These are phyloP conservation scores for Spicauda simplicius DNA, from an alignment of 2,888 invertebrate genomes.

Conservation along the genomic window DNA sequence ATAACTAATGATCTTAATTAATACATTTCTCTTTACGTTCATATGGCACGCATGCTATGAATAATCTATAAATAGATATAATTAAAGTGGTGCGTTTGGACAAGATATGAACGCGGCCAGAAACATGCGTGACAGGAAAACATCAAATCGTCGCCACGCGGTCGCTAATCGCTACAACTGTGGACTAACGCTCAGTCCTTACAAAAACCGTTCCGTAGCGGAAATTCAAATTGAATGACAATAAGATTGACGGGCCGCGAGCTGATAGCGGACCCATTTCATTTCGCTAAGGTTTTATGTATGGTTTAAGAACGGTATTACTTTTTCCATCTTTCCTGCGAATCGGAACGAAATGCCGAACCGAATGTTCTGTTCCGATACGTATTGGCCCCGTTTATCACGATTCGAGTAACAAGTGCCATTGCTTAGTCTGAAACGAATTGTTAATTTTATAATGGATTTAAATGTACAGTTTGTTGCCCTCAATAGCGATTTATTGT, in stretches of 20 bases:
- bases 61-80: too few relatives aligned
- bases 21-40: too few relatives aligned
- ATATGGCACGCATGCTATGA: too few relatives aligned
- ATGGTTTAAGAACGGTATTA: constrained; percentile 64
- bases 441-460: neutral
- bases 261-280: constrained; percentile 73
- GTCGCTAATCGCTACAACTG: constrained; percentile 15
- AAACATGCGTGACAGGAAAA: too few relatives aligned
- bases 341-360: constrained; percentile 30
- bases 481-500: too few relatives aligned
- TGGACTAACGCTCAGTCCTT: constrained; percentile 41
- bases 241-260: constrained; percentile 79
- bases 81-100: too few relatives aligned
- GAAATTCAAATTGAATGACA: constrained; percentile 83
- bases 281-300: constrained; percentile 65
- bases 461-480: neutral
- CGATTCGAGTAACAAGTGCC: constrained; percentile 7
- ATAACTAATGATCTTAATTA: too few relatives aligned
- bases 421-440: neutral
- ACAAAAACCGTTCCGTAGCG: constrained; percentile 69
- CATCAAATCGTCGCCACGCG: too few relatives aligned
- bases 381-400: constrained; percentile 33
- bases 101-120: too few relatives aligned
- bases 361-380: constrained; percentile 32
- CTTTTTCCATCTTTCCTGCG: constrained; percentile 57